These are phyloP conservation scores for Tenebrio molitor DNA, from an alignment of 1,140 invertebrate species.

Conservation along the genomic window DNA sequence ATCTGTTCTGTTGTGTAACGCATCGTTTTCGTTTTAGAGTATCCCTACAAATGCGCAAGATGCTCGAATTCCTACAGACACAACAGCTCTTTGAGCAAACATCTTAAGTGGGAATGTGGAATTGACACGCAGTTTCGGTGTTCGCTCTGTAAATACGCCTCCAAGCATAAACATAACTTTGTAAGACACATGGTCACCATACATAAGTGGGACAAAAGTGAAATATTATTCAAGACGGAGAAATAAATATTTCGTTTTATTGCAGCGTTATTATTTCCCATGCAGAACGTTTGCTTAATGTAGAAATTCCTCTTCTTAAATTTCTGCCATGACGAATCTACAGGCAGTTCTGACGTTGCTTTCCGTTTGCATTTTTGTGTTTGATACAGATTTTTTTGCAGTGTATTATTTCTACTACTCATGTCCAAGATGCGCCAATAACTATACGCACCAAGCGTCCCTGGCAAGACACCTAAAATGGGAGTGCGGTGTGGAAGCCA, in stretches of 20 bases:
- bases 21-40: neutral
- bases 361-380: too few relatives aligned
- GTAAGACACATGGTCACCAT: neutral
- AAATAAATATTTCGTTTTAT: too few relatives aligned
- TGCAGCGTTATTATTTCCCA: too few relatives aligned
- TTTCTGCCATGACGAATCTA: too few relatives aligned
- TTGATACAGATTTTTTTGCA: too few relatives aligned
- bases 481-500: constrained; percentile 69
- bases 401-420: too few relatives aligned
- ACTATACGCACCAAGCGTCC: constrained; percentile 71
- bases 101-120: constrained; percentile 48
- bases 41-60: constrained; percentile 37
- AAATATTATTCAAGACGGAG: too few relatives aligned
- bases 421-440: constrained; percentile 72
- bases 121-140: neutral
- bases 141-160: neutral
- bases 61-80: constrained; percentile 54
- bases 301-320: too few relatives aligned
- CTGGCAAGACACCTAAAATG: constrained; percentile 69
- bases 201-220: neutral
- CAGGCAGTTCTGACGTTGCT: too few relatives aligned
- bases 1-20: too few relatives aligned
- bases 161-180: neutral
- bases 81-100: constrained; percentile 55
- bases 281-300: too few relatives aligned